Evolutionary conservation across 2,113 vertebrate genomes (phyloP), one percentile per base, ranked within the genome.

Genomic region (Gymnobelideus leadbeateri): DNA sequence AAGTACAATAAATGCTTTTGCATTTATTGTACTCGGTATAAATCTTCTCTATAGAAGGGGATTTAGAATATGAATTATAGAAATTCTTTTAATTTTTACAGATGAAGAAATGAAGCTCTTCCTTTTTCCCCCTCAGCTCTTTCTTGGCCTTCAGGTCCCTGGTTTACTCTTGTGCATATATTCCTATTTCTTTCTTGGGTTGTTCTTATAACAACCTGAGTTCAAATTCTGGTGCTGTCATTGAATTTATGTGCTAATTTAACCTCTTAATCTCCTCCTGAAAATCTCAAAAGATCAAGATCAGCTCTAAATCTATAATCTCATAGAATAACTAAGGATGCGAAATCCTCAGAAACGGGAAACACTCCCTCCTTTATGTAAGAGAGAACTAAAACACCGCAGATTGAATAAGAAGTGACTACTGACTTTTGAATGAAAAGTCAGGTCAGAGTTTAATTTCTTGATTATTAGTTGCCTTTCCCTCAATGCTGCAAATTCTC

Each of bases 361-460:
- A 24, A 37, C 8, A 50, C 6, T 0, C 3, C 10, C 0, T 1
- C 2, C 19, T 25, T 54, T 3, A 8, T 24, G 1, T 54, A 51
- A 90, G 52, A 51, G 12, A n/a, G 21, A n/a, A n/a, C 11, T 24
- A 9, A 23, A 19, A 89, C 61, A 55, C 46, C n/a, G n/a, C n/a
- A 84, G 61, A 51, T 28, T 43, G 52, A 54, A 31, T 50, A 77
- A 8, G 61, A 77, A 77, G 19, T 77, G 37, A n/a, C 37, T n/a
- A 21, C 68, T 77, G 31, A 77, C 31, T 31, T n/a, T n/a, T n/a
- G 68, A 77, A n/a, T 77, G 61, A 77, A 77, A n/a, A 61, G 57
- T 61, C 57, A 61, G 57, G 23, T 3, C 31, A 26, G 31, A 61
- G 31, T 61, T 61, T 61, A 61, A n/a, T 77, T 68, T 77, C 11